These are phyloP conservation scores for Drosophila kokeensis DNA, from an alignment of 2,888 invertebrate genomes.

Conservation along the genomic window DNA sequence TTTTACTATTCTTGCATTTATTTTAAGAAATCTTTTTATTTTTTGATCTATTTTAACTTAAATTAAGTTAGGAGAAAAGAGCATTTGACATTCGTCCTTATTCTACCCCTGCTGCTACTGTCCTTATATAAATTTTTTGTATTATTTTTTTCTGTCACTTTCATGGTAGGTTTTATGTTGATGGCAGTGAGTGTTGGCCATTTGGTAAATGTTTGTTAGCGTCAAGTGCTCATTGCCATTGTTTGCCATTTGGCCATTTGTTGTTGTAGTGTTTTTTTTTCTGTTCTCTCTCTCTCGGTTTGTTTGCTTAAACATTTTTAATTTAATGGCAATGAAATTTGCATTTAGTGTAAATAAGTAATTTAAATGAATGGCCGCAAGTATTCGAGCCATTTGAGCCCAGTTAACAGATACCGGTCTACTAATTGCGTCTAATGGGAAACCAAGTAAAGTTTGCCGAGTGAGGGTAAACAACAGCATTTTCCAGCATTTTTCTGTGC, in stretches of 20 bases:
- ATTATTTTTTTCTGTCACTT: constrained; percentile 4
- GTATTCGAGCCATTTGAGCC: constrained; percentile 42
- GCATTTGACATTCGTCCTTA: constrained; percentile 7
- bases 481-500: constrained; percentile 24
- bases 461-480: not conserved
- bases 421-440: constrained; percentile 74
- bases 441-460: not conserved
- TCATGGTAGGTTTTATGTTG: constrained; percentile 26
- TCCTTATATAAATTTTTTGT: not conserved
- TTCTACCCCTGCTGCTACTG: not conserved
- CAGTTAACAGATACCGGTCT: constrained; percentile 37
- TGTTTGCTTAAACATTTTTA: constrained; percentile 54
- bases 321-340: constrained; percentile 74
- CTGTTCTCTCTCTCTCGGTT: not conserved
- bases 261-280: constrained; percentile 10
- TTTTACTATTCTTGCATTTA: not conserved
- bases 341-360: constrained; percentile 72
- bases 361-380: constrained; percentile 63
- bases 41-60: not conserved
- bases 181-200: constrained; percentile 56
- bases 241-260: constrained; percentile 61
- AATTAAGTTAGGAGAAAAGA: not conserved
- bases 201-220: constrained; percentile 72
- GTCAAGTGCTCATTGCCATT: constrained; percentile 66
- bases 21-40: not conserved